Evolutionary conservation across 2,113 vertebrate genomes (phyloP), one percentile per base, ranked within the genome.

Genomic region (Pelusios castaneus): DNA sequence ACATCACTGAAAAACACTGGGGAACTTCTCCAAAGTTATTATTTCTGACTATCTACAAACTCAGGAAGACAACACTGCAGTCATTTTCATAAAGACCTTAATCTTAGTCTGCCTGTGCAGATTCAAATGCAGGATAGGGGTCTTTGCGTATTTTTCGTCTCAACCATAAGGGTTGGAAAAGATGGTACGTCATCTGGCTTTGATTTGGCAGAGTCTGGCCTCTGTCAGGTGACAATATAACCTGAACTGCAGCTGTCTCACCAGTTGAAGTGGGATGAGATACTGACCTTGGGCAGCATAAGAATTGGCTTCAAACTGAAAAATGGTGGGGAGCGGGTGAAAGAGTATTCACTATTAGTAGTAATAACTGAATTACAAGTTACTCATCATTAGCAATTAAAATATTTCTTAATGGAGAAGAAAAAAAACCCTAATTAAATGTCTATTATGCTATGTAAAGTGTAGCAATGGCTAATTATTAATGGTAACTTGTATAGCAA

Each of bases 101-200:
- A 38, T 63, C 41, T 83, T 81, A 51, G 31, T 85, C 77, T 10
- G 88, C 34, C 67, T 51, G 56, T 16, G 63, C 9, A 55, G 21
- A 70, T 24, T 13, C 3, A 2, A 89, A 88, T 45, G 70, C 24
- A 91, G 88, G 93, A 88, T 1, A 88, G 1, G 4, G 11, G 5
- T 16, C 91, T 85, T 92, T 31, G 89, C 94, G 88, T 75, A 84
- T 3, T 88, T 87, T 89, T 87, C 19, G 83, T 96, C 90, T 83
- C 29, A 78, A n/a, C 54, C 1, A 10, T 10, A 79, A 81, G 3
- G 87, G 29, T 90, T 91, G 87, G 60, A 93, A 90, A 45, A 25
- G n/a, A 31, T 56, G n/a, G 2, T 92, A 41, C 89, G 55, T 89
- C 76, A 91, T 85, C 70, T 43, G 93, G 55, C 47, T 92, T 93